A percentile compares a stretch with the other conserved stretches of the same genome.
Conservation (phyloP, 1,140 invertebrate species). For the Paraescarpia echinospica region DNA sequence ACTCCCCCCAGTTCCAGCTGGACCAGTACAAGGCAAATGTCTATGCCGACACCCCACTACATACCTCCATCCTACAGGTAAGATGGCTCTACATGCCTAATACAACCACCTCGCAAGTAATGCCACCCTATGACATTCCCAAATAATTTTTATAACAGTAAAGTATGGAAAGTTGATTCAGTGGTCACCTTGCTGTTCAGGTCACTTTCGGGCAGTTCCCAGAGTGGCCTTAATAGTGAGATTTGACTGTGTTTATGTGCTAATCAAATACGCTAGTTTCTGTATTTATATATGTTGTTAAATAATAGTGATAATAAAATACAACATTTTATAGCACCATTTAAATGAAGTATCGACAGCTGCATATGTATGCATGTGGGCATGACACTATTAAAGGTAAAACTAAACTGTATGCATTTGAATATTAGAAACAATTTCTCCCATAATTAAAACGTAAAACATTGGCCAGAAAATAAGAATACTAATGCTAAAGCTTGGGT, state of each 20-base stretch:
- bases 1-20: slow-evolving; percentile 73
- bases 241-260: too few relatives aligned
- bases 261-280: neutral
- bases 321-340: neutral
- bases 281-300: neutral
- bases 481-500: too few relatives aligned
- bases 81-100: neutral
- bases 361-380: neutral
- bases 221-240: too few relatives aligned
- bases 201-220: too few relatives aligned
- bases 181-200: too few relatives aligned
- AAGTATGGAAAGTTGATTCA: too few relatives aligned
- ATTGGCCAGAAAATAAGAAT: too few relatives aligned
- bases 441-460: too few relatives aligned
- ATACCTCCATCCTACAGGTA: slow-evolving; percentile 45
- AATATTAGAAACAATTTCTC: neutral
- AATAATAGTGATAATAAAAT: neutral
- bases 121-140: too few relatives aligned
- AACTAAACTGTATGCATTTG: neutral
- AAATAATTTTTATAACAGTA: too few relatives aligned
- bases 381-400: neutral
- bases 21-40: slow-evolving; percentile 49
- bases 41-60: slow-evolving; percentile 36
- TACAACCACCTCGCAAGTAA: too few relatives aligned
- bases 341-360: neutral